Evolutionary conservation across 2,797 vertebrate genomes (phyloP).

Genomic region (Anguilla pacifica): DNA sequence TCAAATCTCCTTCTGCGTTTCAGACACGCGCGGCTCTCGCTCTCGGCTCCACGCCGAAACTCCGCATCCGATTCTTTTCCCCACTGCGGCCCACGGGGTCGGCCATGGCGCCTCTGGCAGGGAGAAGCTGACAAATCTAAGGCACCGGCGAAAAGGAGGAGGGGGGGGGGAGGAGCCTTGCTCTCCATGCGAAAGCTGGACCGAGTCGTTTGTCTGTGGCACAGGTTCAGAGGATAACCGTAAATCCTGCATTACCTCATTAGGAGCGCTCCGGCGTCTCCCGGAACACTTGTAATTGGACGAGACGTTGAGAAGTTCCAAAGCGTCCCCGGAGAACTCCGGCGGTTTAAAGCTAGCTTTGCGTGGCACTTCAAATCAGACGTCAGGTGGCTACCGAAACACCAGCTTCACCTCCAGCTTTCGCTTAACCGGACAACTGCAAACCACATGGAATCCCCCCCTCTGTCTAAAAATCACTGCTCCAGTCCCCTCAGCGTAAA

Average conservation of each 20-base stretch:
- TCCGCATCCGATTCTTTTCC: slow-evolving; percentile 21
- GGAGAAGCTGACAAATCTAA: not conserved
- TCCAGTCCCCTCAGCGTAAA: slow-evolving; percentile 28
- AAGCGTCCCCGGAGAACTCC: slow-evolving; percentile 25
- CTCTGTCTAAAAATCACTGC: slow-evolving; percentile 42
- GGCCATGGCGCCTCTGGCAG: not conserved
- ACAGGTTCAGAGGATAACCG: slow-evolving; percentile 51
- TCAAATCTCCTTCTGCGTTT: not conserved
- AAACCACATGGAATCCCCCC: slow-evolving; percentile 37
- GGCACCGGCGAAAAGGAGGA: not conserved
- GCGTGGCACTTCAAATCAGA: not conserved
- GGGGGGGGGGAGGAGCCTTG: not conserved
- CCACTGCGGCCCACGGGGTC: not conserved
- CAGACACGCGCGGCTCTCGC: not conserved
- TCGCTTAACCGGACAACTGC: slow-evolving; percentile 22
- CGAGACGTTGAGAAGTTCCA: slow-evolving; percentile 57
- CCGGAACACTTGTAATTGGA: slow-evolving; percentile 65
- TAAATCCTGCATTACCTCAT: slow-evolving; percentile 68
- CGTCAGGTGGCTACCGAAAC: not conserved
- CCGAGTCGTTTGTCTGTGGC: slow-evolving; percentile 45
- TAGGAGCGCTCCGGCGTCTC: slow-evolving; percentile 62
- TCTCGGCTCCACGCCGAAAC: slow-evolving; percentile 4
- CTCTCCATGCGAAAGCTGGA: slow-evolving; percentile 31
- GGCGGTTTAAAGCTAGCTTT: not conserved
- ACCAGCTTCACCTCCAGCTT: not conserved